Evolutionary conservation across 2,797 vertebrate species (phyloP).

Genomic region (Dendrocincla fuliginosa): DNA sequence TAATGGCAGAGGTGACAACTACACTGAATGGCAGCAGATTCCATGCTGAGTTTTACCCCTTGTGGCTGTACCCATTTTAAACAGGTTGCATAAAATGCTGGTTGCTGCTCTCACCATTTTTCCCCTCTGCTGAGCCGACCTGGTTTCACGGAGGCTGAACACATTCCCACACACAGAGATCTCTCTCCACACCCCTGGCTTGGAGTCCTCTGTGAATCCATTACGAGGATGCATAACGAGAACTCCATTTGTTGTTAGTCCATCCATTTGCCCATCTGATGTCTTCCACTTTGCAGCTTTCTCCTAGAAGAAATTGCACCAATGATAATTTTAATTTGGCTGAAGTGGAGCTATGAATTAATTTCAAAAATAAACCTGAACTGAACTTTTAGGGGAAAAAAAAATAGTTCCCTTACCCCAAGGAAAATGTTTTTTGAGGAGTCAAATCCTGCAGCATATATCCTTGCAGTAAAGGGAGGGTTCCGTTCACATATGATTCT

Average conservation of each 20-base stretch:
- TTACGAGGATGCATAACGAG: conserved; percentile 97
- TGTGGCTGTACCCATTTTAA: background rate
- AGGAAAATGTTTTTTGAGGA: conserved; percentile 99
- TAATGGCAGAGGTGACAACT: background rate
- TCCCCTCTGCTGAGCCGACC: conserved; percentile 95
- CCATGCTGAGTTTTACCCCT: background rate
- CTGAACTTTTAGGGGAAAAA: background rate
- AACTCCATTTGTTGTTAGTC: conserved; percentile 95
- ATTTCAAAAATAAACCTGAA: background rate
- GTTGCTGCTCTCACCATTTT: conserved; percentile 87
- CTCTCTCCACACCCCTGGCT: conserved; percentile 98
- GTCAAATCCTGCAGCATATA: conserved; percentile 97
- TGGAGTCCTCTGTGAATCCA: conserved; percentile 96
- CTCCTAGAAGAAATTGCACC: conserved; percentile 79
- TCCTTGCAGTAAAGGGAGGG: conserved; percentile 93
- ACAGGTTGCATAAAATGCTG: background rate
- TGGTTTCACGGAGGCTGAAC: conserved; percentile 94
- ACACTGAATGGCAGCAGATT: background rate
- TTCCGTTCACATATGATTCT: conserved; percentile 96
- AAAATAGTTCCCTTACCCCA: conserved; percentile 83
- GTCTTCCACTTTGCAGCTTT: conserved; percentile 99
- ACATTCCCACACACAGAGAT: conserved; percentile 98
- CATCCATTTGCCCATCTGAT: conserved; percentile 94
- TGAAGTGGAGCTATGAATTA: background rate
- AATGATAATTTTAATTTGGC: background rate